Conservation (phyloP, 2,888 invertebrate genomes). For the Melanophora roralis region DNA sequence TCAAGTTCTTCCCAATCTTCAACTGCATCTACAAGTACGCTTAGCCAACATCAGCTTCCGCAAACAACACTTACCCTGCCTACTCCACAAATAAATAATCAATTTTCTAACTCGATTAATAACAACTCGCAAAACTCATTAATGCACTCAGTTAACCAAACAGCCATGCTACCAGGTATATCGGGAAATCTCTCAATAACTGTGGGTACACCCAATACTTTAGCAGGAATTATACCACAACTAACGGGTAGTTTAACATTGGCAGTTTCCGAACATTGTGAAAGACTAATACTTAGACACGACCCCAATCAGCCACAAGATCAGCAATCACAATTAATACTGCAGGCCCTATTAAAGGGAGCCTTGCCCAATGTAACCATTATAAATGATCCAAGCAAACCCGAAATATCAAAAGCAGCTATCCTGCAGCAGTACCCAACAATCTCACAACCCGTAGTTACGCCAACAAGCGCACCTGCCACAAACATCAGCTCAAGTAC, state of each 20-base stretch:
- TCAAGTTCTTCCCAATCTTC: slow-evolving; percentile 55
- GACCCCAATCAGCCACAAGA: slow-evolving; percentile 81
- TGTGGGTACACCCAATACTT: slow-evolving; percentile 73
- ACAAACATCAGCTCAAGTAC: neutral
- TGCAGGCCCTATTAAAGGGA: slow-evolving; percentile 76
- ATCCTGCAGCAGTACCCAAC: slow-evolving; percentile 52
- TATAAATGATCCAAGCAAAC: slow-evolving; percentile 74
- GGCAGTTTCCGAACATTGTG: slow-evolving; percentile 84
- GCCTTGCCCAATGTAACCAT: slow-evolving; percentile 77
- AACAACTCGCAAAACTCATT: slow-evolving; percentile 12
- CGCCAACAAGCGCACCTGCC: slow-evolving; percentile 62
- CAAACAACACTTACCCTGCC: slow-evolving; percentile 29
- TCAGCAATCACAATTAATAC: slow-evolving; percentile 76
- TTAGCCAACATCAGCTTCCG: slow-evolving; percentile 65
- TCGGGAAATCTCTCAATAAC: slow-evolving; percentile 72
- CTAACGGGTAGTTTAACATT: slow-evolving; percentile 82
- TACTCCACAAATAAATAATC: slow-evolving; percentile 9
- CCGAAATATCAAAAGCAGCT: slow-evolving; percentile 63
- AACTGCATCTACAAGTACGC: slow-evolving; percentile 28
- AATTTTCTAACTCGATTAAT: slow-evolving; percentile 74
- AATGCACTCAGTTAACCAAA: slow-evolving; percentile 1
- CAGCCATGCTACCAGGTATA: slow-evolving; percentile 68
- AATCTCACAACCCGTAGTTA: slow-evolving; percentile 66
- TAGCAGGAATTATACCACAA: slow-evolving; percentile 78
- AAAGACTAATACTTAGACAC: slow-evolving; percentile 81